Conservation (phyloP, 1,140 invertebrate species). For the Sinonovacula constricta region DNA sequence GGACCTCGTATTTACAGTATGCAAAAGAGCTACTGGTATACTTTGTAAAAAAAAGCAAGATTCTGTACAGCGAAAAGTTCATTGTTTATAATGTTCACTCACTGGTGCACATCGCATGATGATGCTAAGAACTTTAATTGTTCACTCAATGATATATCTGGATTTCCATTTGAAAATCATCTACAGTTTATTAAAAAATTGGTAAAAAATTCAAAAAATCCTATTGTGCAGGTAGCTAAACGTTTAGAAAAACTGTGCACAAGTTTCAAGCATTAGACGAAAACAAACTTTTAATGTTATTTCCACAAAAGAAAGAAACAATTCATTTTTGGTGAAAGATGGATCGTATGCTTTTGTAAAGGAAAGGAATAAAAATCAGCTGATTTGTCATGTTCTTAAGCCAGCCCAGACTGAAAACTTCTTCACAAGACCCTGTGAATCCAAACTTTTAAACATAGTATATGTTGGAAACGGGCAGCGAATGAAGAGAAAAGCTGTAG, state of each 20-base stretch:
- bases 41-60: constrained; percentile 69
- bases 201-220: constrained; percentile 59
- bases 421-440: constrained; percentile 43
- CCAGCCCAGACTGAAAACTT: constrained; percentile 17
- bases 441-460: constrained; percentile 39
- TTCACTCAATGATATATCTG: constrained; percentile 73
- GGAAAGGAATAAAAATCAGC: constrained; percentile 13
- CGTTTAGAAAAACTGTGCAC: constrained; percentile 57
- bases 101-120: constrained; percentile 75
- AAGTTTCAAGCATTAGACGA: not conserved
- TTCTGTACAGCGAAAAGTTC: constrained; percentile 70
- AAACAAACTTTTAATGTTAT: constrained; percentile 12
- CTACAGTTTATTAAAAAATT: constrained; percentile 75
- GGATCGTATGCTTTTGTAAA: constrained; percentile 26
- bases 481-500: constrained; percentile 10
- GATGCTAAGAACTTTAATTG: constrained; percentile 76
- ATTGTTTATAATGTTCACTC: constrained; percentile 77
- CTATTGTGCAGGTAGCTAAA: constrained; percentile 68
- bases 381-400: constrained; percentile 34
- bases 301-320: constrained; percentile 28
- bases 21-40: constrained; percentile 63
- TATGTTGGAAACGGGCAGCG: not conserved
- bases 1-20: constrained; percentile 50
- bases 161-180: constrained; percentile 79
- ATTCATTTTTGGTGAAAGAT: constrained; percentile 42